Conservation (phyloP, 1,140 invertebrate genomes). For the Conus ventricosus region DNA sequence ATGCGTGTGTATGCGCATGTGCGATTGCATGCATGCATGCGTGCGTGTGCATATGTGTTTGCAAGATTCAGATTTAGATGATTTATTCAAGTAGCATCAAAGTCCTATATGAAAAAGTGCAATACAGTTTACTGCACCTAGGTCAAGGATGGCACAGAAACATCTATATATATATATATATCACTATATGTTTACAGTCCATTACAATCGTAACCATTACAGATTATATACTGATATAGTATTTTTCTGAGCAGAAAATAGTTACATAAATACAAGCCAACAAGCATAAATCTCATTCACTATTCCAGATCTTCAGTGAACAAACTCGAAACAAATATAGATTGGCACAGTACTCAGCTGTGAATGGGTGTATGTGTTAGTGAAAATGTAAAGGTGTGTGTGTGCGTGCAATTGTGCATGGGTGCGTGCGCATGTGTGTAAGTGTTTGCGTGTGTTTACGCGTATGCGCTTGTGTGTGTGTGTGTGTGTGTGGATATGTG, state of each 20-base stretch:
- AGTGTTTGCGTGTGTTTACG: background rate
- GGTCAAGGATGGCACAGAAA: background rate
- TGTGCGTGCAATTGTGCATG: background rate
- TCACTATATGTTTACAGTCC: background rate
- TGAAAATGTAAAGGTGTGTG: background rate
- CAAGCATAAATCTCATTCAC: too few species aligned
- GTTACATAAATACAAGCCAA: too few species aligned
- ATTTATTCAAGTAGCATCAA: too few species aligned
- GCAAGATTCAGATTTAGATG: background rate
- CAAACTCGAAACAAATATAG: too few species aligned
- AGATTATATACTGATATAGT: too few species aligned
- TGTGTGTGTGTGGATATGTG: too few species aligned
- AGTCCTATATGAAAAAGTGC: background rate
- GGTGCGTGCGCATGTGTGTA: background rate
- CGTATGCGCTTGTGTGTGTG: too few species aligned
- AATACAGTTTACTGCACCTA: background rate
- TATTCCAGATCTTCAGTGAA: too few species aligned
- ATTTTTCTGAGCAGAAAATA: too few species aligned
- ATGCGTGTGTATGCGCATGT: background rate
- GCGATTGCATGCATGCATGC: background rate
- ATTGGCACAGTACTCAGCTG: too few species aligned
- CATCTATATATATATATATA: background rate
- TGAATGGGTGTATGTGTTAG: too few species aligned
- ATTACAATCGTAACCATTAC: background rate
- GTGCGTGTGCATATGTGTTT: background rate